Base-by-base conservation (phyloP, 1,140 invertebrate genomes). In the Melitaea cinxia region DNA sequence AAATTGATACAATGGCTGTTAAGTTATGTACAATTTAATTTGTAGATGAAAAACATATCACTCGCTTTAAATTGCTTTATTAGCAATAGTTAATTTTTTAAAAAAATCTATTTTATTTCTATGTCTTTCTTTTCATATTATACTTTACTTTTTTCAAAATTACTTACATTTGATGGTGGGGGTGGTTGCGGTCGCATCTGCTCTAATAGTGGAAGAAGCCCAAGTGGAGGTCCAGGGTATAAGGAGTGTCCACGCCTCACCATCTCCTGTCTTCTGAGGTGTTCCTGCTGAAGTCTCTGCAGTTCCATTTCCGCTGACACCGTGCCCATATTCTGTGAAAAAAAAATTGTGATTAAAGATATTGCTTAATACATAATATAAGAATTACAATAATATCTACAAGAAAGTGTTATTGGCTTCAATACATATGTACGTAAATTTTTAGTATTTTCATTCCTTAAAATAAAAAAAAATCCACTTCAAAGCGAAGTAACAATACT, bases 201-300 rank as follows among this genome's bases (percentile, higher is more conserved):
- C 39, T 90, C 88, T 17, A 90, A 60, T 7, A 90, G 70, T 0
- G 88, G 88, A 23, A 90, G 67, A 4, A 90, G 70, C 0, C 65
- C 80, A 1, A 90, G 70, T 0, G 82, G 85, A 10, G 85, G 85
- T 2, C 82, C 88, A 4, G 85, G 80, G 56, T 88, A 90, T 33
- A 90, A 77, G 3, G 2, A 4, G 58, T 90, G 85, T 0, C 84
- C 83, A n/a, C 88, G 83, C 55, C 85, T 73, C 35, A 84, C 83
- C 77, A 88, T 67, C 73, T 90, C 88, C 58, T 88, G 85, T 1
- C 85, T 72, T 26, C 85, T 75, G 12, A 88, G 70, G 23, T 90
- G 88, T 15, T 90, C 88, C 54, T 90, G 88, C 45, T 88, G 85
- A 62, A 90, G 71, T 77, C 88, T 73, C 59, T 88, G 88, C 3